These are phyloP conservation scores for Lagodon rhomboides DNA, from an alignment of 2,797 vertebrate species.

Conservation along the genomic window DNA sequence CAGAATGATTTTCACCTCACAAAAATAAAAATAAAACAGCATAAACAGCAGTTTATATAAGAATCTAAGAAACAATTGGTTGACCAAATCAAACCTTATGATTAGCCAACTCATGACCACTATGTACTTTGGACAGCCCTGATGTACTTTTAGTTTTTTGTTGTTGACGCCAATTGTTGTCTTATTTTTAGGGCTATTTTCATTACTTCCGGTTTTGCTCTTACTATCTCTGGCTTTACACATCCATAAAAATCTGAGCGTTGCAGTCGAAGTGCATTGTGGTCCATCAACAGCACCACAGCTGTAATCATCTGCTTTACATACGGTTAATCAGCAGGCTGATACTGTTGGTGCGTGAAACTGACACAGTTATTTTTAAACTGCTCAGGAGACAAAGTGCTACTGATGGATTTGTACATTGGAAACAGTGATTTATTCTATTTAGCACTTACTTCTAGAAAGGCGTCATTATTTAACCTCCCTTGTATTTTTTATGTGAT, in stretches of 20 bases:
- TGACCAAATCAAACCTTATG: too few relatives aligned
- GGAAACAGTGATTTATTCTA: not conserved
- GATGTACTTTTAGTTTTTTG: too few relatives aligned
- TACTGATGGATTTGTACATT: accelerated
- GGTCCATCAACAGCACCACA: conserved; percentile 55
- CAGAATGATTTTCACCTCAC: too few relatives aligned
- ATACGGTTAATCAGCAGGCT: not conserved
- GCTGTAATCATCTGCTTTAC: conserved; percentile 69
- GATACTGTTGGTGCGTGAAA: not conserved
- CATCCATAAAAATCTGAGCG: conserved; percentile 36
- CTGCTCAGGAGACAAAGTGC: not conserved
- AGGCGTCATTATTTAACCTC: not conserved
- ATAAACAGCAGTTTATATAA: not conserved
- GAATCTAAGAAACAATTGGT: too few relatives aligned
- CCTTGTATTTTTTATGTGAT: not conserved
- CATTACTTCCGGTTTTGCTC: not conserved
- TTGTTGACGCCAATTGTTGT: not conserved
- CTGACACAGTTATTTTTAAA: not conserved
- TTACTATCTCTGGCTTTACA: not conserved
- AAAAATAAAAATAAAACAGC: too few relatives aligned
- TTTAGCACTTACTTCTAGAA: not conserved
- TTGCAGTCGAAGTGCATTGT: conserved; percentile 72
- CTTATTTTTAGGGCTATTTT: conserved; percentile 21
- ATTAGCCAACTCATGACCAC: too few relatives aligned
- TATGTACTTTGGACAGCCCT: too few relatives aligned